Percentiles rank a stretch among this genome's conserved stretches.
phyloP scores from a whole-genome alignment of 1,140 invertebrate species.

The Chionoecetes opilio region DNA sequence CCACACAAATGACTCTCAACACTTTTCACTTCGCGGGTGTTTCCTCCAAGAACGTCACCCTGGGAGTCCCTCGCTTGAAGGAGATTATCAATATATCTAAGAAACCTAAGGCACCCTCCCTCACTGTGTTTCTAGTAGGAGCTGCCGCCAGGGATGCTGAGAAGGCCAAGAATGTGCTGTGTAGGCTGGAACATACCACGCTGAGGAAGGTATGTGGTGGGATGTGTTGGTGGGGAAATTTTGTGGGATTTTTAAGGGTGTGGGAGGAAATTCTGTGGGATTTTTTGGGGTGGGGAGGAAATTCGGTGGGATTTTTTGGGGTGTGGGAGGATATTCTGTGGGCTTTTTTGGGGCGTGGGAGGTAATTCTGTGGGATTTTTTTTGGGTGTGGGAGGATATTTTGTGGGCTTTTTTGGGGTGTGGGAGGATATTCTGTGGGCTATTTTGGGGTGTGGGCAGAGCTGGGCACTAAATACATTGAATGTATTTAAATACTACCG shows the following conservation, averaged over 20 bases:
- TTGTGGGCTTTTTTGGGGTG: not conserved
- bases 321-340: not conserved
- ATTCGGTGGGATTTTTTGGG: not conserved
- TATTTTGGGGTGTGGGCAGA: too few relatives aligned
- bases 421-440: not conserved
- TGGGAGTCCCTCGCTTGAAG: conserved; percentile 94
- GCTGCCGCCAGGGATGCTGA: conserved; percentile 98
- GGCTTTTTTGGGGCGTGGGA: not conserved
- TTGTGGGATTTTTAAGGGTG: not conserved
- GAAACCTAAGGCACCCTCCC: conserved; percentile 98
- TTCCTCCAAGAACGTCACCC: conserved; percentile 99
- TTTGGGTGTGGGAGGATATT: too few relatives aligned
- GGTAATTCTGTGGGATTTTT: too few relatives aligned
- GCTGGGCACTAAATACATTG: too few relatives aligned
- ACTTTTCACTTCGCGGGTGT: conserved; percentile 99
- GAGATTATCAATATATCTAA: conserved; percentile 99
- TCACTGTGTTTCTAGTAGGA: conserved; percentile 98
- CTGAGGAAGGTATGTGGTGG: conserved; percentile 90
- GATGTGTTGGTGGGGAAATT: not conserved
- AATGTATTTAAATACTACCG: too few relatives aligned
- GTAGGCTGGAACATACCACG: conserved; percentile 98
- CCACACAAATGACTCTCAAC: conserved; percentile 99
- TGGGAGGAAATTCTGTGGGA: not conserved
- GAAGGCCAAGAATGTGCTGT: conserved; percentile 99
- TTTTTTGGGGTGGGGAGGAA: not conserved